These are phyloP conservation scores for Ochropacha duplaris DNA, from an alignment of 2,888 invertebrate species.

Conservation along the genomic window DNA sequence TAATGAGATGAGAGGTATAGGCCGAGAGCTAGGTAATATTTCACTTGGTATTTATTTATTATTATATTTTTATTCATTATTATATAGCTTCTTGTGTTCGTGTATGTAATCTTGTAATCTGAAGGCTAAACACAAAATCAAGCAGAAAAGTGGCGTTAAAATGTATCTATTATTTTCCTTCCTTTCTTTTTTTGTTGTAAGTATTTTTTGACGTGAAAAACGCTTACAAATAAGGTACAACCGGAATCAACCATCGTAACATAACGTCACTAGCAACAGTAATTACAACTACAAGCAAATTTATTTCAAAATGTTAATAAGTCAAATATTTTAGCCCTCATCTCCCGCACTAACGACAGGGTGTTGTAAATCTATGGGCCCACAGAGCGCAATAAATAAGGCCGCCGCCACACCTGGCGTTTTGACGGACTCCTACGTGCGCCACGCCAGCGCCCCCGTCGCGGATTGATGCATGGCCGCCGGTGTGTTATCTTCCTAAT, in stretches of 20 bases:
- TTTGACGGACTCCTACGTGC: conserved; percentile 66
- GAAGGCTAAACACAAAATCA: too few species aligned
- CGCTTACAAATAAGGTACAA: too few species aligned
- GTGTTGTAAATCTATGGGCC: conserved; percentile 60
- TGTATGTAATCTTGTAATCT: too few species aligned
- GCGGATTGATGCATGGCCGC: conserved; percentile 38
- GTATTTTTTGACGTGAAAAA: too few species aligned
- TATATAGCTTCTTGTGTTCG: too few species aligned
- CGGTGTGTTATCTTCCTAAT: conserved; percentile 38
- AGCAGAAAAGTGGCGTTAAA: too few species aligned
- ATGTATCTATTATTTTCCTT: too few species aligned
- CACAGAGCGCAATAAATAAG: conserved; percentile 64
- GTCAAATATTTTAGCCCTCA: background rate
- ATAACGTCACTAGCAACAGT: too few species aligned
- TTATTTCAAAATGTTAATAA: background rate
- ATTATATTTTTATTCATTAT: background rate
- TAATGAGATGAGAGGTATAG: conserved; percentile 48
- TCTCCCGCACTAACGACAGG: conserved; percentile 32
- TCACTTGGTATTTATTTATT: conserved; percentile 2
- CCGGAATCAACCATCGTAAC: too few species aligned
- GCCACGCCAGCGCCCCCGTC: conserved; percentile 30
- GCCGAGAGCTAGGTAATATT: conserved; percentile 23
- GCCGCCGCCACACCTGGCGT: conserved; percentile 61
- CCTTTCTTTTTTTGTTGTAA: too few species aligned
- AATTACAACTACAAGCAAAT: background rate